These are phyloP conservation scores for Zapus hudsonius DNA, from an alignment of 2,113 vertebrate genomes.

Conservation along the genomic window DNA sequence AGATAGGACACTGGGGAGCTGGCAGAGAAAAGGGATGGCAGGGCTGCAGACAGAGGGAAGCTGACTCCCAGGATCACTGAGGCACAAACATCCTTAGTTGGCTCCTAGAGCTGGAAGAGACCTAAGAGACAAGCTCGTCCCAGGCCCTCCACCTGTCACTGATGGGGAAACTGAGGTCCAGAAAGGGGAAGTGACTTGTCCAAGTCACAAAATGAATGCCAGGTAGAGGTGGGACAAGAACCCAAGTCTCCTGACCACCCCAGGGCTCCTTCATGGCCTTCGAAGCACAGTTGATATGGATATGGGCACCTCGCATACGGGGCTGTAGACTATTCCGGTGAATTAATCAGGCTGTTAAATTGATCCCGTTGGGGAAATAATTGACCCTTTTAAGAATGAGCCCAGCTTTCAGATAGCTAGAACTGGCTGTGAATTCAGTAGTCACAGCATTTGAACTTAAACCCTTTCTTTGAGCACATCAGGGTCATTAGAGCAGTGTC, in stretches of 20 bases:
- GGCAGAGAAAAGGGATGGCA: not conserved
- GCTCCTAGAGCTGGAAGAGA: not conserved
- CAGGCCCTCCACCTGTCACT: not conserved
- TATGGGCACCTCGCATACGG: not conserved
- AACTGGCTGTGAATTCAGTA: not conserved
- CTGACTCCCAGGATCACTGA: not conserved
- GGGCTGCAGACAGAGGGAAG: no score
- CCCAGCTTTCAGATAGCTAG: not conserved
- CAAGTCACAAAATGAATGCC: slow-evolving; percentile 61
- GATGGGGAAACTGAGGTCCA: slow-evolving; percentile 75
- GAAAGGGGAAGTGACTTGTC: slow-evolving; percentile 75
- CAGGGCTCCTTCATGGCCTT: not conserved
- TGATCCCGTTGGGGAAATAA: not conserved
- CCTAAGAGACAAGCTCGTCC: not conserved
- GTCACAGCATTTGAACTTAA: not conserved
- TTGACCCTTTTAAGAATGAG: not conserved
- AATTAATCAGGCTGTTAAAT: not conserved
- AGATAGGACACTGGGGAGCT: not conserved
- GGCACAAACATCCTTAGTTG: no score
- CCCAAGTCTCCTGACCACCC: slow-evolving; percentile 77
- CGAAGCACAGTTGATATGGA: not conserved
- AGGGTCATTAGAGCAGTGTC: not conserved
- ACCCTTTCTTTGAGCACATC: not conserved
- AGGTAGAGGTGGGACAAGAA: slow-evolving; percentile 66
- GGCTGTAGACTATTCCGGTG: not conserved